Evolutionary conservation across 2,888 invertebrate genomes (phyloP).

Genomic region (Syritta pipiens): DNA sequence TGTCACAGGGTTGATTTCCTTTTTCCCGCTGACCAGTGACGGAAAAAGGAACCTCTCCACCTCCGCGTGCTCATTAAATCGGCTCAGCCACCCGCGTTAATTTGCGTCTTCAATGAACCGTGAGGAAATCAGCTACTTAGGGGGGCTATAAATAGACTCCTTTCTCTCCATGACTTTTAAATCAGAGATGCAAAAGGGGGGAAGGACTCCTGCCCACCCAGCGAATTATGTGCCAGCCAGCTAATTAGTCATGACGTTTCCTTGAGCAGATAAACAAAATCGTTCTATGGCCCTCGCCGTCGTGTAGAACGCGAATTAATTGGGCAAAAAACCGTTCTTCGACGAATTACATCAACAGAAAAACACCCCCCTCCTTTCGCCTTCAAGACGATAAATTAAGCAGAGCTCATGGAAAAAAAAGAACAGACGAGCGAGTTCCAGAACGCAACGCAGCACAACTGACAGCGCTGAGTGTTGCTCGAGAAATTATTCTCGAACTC

Average conservation of each 20-base stretch:
- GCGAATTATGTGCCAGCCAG: conserved; percentile 15
- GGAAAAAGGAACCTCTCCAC: neutral
- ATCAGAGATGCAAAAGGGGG: conserved; percentile 19
- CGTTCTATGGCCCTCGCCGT: conserved; percentile 3
- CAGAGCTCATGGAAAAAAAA: conserved; percentile 36
- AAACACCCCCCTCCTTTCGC: too few species aligned
- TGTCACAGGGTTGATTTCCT: neutral
- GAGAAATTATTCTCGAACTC: conserved; percentile 29
- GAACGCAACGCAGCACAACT: neutral
- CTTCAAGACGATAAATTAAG: conserved; percentile 51
- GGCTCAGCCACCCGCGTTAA: conserved; percentile 10
- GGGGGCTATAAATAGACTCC: conserved; percentile 14
- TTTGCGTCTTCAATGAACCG: conserved; percentile 19
- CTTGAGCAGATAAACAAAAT: conserved; percentile 25
- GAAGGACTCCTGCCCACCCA: conserved; percentile 6
- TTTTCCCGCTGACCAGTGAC: too few species aligned
- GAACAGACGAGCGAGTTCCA: too few species aligned
- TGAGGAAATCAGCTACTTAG: conserved; percentile 20
- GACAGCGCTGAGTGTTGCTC: conserved; percentile 32
- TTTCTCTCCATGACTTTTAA: conserved; percentile 31
- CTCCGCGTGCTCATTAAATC: conserved; percentile 13
- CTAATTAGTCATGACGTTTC: conserved; percentile 37
- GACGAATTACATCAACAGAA: neutral
- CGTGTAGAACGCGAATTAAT: conserved; percentile 37
- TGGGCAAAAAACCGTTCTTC: conserved; percentile 26